Evolutionary conservation across 2,888 invertebrate species (phyloP).

Genomic region (Polyommatus icarus): DNA sequence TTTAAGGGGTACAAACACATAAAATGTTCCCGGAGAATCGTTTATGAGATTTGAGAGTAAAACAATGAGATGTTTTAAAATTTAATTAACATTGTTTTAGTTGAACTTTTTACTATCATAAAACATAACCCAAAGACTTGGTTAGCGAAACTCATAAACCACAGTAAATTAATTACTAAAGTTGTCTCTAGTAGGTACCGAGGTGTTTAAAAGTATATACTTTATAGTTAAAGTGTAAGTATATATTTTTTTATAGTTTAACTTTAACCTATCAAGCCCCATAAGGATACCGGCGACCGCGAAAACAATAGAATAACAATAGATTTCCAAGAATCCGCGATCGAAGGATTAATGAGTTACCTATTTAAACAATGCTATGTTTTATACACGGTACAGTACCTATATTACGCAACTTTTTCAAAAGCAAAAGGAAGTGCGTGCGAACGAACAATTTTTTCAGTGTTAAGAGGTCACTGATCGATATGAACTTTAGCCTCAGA

Average conservation of each 20-base stretch:
- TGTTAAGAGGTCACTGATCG: constrained; percentile 23
- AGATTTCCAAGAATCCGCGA: no score
- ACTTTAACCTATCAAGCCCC: no score
- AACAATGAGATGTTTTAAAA: not conserved
- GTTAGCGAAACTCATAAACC: no score
- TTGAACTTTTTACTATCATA: not conserved
- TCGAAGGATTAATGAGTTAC: no score
- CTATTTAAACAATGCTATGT: not conserved
- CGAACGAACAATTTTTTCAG: not conserved
- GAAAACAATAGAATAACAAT: no score
- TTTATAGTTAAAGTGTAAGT: no score
- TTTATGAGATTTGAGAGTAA: not conserved
- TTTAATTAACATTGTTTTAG: not conserved
- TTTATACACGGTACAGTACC: not conserved
- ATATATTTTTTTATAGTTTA: not conserved
- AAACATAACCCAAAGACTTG: no score
- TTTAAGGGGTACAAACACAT: constrained; percentile 80
- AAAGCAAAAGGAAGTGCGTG: constrained; percentile 3
- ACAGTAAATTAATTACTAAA: no score
- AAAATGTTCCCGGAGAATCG: constrained; percentile 58
- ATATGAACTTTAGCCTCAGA: constrained; percentile 28
- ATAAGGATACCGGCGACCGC: no score
- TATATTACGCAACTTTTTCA: not conserved
- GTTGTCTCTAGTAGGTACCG: no score
- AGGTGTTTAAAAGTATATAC: no score